Evolutionary conservation across 2,888 invertebrate genomes (phyloP).

Genomic region (Branchellion lobata): DNA sequence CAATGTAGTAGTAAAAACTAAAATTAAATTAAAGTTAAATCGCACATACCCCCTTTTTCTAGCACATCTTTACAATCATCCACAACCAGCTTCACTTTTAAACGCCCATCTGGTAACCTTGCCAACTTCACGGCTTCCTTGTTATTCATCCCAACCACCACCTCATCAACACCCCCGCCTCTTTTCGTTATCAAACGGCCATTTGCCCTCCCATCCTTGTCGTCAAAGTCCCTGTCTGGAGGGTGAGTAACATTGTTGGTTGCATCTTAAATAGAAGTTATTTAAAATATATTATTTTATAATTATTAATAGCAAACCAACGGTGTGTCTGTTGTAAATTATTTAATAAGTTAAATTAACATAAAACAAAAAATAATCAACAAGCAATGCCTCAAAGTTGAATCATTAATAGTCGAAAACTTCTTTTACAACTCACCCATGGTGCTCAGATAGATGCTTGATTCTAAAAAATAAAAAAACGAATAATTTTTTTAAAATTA

Average conservation of each 20-base stretch:
- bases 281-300: neutral
- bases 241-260: neutral
- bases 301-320: no score
- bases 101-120: conserved; percentile 29
- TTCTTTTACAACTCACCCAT: conserved; percentile 25
- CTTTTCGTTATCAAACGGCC: no score
- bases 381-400: no score
- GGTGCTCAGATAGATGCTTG: conserved; percentile 16
- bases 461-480: conserved; percentile 9
- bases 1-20: no score
- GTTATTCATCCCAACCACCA: conserved; percentile 20
- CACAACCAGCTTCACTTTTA: conserved; percentile 13
- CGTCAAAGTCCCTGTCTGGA: neutral
- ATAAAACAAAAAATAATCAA: no score
- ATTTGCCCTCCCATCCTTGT: neutral
- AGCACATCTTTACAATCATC: neutral
- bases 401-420: no score
- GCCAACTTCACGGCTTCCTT: conserved; percentile 32
- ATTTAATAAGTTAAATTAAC: no score
- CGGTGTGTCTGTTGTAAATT: no score
- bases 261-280: neutral
- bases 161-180: neutral
- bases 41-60: neutral
- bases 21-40: no score
- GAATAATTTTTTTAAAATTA: neutral